phyloP scores from a whole-genome alignment of 1,140 invertebrate species.

The Drosophila pruinosa region DNA sequence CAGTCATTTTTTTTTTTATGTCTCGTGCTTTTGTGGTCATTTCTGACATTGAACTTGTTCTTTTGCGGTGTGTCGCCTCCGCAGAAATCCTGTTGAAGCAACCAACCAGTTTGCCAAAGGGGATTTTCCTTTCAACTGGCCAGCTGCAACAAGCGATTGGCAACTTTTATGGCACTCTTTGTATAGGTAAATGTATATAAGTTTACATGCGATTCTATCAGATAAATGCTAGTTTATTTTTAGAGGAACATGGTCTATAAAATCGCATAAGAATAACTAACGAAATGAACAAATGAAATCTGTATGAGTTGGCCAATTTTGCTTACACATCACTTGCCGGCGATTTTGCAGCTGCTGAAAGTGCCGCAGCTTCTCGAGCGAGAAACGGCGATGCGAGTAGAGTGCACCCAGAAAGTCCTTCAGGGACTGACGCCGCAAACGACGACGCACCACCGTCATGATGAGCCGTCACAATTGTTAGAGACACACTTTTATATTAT shows the following conservation, averaged over 20 bases:
- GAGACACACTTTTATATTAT: background rate
- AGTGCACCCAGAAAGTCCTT: slow-evolving; percentile 60
- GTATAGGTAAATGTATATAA: too few relatives aligned
- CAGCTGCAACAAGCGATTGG: background rate
- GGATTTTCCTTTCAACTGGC: slow-evolving; percentile 26
- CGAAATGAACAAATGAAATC: too few relatives aligned
- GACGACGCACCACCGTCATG: slow-evolving; percentile 61
- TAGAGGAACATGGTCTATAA: background rate
- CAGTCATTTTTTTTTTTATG: slow-evolving; percentile 16
- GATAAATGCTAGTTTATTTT: too few relatives aligned
- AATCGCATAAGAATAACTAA: background rate
- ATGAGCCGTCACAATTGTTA: background rate
- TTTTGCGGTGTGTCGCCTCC: too few relatives aligned
- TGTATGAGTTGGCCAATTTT: slow-evolving; percentile 3
- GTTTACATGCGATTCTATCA: too few relatives aligned
- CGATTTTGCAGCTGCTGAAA: slow-evolving; percentile 50
- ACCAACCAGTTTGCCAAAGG: slow-evolving; percentile 1
- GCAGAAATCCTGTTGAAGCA: slow-evolving; percentile 28
- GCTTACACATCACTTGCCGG: slow-evolving; percentile 57
- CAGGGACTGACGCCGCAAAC: slow-evolving; percentile 56
- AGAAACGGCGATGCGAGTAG: slow-evolving; percentile 56
- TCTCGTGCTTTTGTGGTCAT: background rate
- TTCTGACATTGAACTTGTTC: slow-evolving; percentile 27
- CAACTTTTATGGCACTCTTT: background rate
- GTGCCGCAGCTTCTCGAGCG: slow-evolving; percentile 53